Base-by-base conservation (phyloP, 2,888 invertebrate genomes). In the Reticulitermes lucifugus region DNA sequence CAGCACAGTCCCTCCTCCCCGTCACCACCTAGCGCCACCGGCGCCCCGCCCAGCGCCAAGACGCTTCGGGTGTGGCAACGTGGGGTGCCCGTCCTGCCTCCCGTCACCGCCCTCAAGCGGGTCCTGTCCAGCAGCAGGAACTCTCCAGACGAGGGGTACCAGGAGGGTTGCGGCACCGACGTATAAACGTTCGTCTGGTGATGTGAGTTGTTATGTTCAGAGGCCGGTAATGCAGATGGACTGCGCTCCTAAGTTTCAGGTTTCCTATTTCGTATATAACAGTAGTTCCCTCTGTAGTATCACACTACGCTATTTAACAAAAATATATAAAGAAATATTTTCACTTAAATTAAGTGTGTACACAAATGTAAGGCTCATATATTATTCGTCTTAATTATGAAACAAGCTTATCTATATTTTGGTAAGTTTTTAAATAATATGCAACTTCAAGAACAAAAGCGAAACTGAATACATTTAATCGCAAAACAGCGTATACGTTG, bases 121-220 rank as follows among this genome's bases (percentile, higher is more conserved):
- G 97, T 96, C 86, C 93, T 97, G 87, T 95, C 95, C 88, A 96
- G 95, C 91, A 96, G 95, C 89, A 94, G 97, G 89, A 97, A 96
- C 90, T 96, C 97, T 43, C 96, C 96, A 73, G 98, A 98, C 89
- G 97, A 98, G 91, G 96, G 97, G 87, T 97, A 97, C 91, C 97
- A 97, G 91, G 97, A 97, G 92, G 97, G 97, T 89, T 96, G 97
- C 91, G 97, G 97, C 88, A 97, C 97, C 88, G 97, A 97, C 91
- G 97, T 97, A 91, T 97, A 96, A 59, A 55, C 70, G n/a, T 29
- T 14, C 51, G 46, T 55, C 7, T 18, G 59, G 60, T 80, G 14
- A 14, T 60, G 80, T 80, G 80, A 80, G 60, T 60, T 80, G 6
- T 35, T 60, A 77, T 77, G n/a, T 41, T 41, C 25, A 22, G 14